Conservation (phyloP, 37 sponge, comb jelly and placozoan genomes). For the Petrosia ficiformis region DNA sequence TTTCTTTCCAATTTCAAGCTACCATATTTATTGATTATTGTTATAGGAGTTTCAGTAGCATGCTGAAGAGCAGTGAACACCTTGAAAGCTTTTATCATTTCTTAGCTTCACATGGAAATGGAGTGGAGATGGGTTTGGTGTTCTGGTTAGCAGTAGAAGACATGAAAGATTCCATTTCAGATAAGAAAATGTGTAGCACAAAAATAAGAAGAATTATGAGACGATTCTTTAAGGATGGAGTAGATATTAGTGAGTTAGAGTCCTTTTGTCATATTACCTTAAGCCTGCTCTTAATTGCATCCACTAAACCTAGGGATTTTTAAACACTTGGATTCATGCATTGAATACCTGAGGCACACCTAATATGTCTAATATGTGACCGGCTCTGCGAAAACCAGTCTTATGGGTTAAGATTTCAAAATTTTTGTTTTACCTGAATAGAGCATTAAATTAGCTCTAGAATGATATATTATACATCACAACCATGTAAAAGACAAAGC, state of each 20-base stretch:
- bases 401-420: no score
- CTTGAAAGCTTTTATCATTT: slow-evolving; percentile 38
- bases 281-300: not conserved
- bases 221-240: slow-evolving; percentile 26
- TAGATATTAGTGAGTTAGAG: slow-evolving; percentile 34
- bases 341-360: no score
- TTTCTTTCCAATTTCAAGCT: no score
- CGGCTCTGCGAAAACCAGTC: no score
- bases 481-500: no score
- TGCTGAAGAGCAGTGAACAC: slow-evolving; percentile 43
- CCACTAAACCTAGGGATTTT: no score
- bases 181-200: not conserved
- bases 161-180: slow-evolving; percentile 33
- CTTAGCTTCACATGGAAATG: slow-evolving; percentile 33
- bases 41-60: slow-evolving; percentile 42
- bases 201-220: slow-evolving; percentile 37
- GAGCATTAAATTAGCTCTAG: no score
- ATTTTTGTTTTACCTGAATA: no score
- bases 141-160: slow-evolving; percentile 76
- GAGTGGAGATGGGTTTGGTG: slow-evolving; percentile 27
- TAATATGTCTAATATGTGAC: no score
- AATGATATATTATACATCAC: no score
- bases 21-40: not conserved
- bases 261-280: not conserved
- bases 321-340: no score